These are phyloP conservation scores for Smutsia temminckii DNA, from an alignment of 2,797 vertebrate species.

Conservation along the genomic window DNA sequence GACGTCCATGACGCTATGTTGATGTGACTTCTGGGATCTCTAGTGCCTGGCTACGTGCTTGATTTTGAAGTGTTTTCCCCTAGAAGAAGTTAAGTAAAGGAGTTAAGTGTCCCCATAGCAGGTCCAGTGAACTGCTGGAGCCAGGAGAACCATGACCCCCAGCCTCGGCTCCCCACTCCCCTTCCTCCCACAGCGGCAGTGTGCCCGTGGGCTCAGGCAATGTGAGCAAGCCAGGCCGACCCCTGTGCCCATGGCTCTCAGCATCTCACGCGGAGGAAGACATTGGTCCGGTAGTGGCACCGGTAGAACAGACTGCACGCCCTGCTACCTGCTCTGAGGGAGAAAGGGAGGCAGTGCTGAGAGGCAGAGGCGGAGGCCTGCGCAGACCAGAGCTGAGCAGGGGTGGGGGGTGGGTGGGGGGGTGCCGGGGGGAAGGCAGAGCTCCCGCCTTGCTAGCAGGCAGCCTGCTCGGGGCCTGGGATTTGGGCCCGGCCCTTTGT, in stretches of 20 bases:
- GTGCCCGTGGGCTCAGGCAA: neutral
- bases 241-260: accelerated
- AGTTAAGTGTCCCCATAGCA: accelerated
- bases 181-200: neutral
- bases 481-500: neutral
- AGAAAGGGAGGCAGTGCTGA: accelerated
- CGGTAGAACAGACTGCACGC: accelerated
- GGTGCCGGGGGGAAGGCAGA: too few relatives aligned
- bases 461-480: neutral
- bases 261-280: neutral
- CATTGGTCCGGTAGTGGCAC: accelerated
- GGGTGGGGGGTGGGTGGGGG: too few relatives aligned
- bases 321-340: accelerated
- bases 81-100: neutral
- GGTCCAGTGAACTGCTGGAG: neutral
- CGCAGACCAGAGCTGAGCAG: neutral
- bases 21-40: neutral
- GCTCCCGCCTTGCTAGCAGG: too few relatives aligned
- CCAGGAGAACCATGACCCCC: neutral
- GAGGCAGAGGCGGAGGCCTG: neutral
- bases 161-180: accelerated
- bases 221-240: neutral
- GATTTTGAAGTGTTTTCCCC: neutral
- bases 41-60: neutral
- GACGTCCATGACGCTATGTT: neutral